Evolutionary conservation across 2,113 vertebrate genomes (phyloP).

Genomic region (Gallinago jamesoni): DNA sequence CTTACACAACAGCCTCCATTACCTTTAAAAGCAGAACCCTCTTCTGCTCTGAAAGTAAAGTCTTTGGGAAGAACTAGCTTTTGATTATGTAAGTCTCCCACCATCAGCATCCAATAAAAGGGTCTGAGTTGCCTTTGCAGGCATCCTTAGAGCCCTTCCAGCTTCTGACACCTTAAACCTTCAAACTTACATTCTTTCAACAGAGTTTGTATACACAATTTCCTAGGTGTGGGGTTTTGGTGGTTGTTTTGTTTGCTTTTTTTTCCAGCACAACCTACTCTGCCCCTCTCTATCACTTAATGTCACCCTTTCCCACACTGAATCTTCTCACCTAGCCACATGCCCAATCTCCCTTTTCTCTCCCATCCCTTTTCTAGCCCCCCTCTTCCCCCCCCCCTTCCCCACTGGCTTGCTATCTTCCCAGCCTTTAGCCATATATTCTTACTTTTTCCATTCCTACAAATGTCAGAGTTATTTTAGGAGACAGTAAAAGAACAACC

Average conservation of each 20-base stretch:
- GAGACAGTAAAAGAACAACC: not conserved
- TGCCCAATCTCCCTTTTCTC: not conserved
- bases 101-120: not conserved
- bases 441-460: not conserved
- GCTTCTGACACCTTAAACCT: not conserved
- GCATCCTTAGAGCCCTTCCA: not conserved
- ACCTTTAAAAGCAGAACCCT: not conserved
- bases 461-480: constrained; percentile 23
- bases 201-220: not conserved
- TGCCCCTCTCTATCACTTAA: not conserved
- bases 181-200: not conserved
- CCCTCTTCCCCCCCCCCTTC: too few relatives aligned
- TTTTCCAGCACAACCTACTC: not conserved
- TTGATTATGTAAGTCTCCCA: not conserved
- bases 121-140: not conserved
- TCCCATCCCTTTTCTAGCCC: not conserved
- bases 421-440: not conserved
- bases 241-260: rapidly evolving
- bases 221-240: not conserved
- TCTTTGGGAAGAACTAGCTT: not conserved
- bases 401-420: not conserved
- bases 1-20: not conserved
- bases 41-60: not conserved
- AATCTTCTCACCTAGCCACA: not conserved
- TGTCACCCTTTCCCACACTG: not conserved